phyloP scores from a whole-genome alignment of 2,888 invertebrate species.

The Drosophila demipolita region DNA sequence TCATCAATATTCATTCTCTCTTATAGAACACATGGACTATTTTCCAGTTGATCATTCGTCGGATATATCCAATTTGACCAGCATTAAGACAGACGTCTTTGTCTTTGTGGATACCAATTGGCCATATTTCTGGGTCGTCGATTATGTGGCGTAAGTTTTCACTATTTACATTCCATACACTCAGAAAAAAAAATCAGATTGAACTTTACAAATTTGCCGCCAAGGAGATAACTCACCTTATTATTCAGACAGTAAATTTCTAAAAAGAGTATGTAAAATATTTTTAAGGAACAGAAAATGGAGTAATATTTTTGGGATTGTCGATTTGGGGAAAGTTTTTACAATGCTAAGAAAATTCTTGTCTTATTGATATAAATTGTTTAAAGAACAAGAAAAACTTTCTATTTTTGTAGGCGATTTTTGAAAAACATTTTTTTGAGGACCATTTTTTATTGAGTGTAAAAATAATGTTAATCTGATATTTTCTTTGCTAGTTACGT shows the following conservation, averaged over 20 bases:
- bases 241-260: neutral
- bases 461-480: neutral
- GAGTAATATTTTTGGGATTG: no score
- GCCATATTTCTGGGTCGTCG: slow-evolving; percentile 87
- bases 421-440: no score
- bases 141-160: slow-evolving; percentile 87
- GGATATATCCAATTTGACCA: slow-evolving; percentile 76
- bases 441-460: no score
- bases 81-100: slow-evolving; percentile 87
- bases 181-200: neutral
- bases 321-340: neutral
- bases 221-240: neutral
- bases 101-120: slow-evolving; percentile 90
- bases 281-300: no score
- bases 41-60: slow-evolving; percentile 38
- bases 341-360: neutral
- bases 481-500: slow-evolving; percentile 84
- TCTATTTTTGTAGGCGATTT: no score
- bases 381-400: no score
- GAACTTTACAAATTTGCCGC: neutral
- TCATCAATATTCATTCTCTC: neutral
- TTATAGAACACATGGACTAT: slow-evolving; percentile 58
- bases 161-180: neutral
- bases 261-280: neutral
- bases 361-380: no score